Evolutionary conservation across 2,888 invertebrate genomes (phyloP).

Genomic region (Periphyllus acericola): DNA sequence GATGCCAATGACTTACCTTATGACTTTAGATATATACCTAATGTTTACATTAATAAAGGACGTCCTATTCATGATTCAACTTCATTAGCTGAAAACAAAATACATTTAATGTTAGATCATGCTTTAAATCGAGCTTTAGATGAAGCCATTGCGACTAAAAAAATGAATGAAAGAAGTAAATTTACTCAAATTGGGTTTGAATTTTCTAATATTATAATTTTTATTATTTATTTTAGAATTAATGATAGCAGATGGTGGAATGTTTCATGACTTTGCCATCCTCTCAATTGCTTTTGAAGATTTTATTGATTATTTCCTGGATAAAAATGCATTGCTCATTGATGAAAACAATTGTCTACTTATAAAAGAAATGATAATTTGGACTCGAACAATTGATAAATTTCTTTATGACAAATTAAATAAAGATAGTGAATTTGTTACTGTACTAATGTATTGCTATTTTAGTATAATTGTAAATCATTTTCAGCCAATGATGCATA

Average conservation of each 20-base stretch:
- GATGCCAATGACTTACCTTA: conserved; percentile 19
- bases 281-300: conserved; percentile 24
- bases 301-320: conserved; percentile 25
- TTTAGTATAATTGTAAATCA: conserved; percentile 34
- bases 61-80: neutral
- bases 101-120: conserved; percentile 56
- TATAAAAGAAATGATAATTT: conserved; percentile 49
- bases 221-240: conserved; percentile 18
- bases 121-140: conserved; percentile 43
- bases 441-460: conserved; percentile 46
- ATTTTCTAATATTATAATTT: neutral
- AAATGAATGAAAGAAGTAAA: conserved; percentile 27
- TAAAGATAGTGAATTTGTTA: conserved; percentile 17
- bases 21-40: conserved; percentile 50
- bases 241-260: conserved; percentile 41
- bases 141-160: neutral
- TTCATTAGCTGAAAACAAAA: conserved; percentile 51
- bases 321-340: neutral
- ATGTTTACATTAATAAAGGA: conserved; percentile 1
- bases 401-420: conserved; percentile 13
- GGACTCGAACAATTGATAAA: conserved; percentile 41
- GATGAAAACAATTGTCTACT: neutral
- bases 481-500: conserved; percentile 39
- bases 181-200: neutral
- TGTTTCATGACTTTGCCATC: conserved; percentile 33